Evolutionary conservation across 2,797 vertebrate species (phyloP).

Genomic region (Protonibea diacanthus): DNA sequence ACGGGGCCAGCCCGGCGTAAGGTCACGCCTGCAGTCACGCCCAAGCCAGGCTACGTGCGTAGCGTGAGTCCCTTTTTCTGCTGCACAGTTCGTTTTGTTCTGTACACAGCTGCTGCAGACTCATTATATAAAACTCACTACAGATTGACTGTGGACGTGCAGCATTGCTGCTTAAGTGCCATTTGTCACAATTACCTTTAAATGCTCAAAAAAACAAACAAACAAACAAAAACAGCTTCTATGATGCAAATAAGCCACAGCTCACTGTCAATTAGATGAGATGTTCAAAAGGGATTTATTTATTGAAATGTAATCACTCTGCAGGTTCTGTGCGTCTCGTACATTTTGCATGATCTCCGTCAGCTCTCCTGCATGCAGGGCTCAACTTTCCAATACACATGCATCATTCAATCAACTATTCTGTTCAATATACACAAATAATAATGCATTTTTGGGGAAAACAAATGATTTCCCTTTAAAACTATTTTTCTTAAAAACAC

Average conservation of each 20-base stretch:
- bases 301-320: slow-evolving; percentile 60
- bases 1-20: background rate
- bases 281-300: slow-evolving; percentile 42
- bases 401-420: slow-evolving; percentile 18
- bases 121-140: background rate
- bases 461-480: slow-evolving; percentile 23
- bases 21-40: slow-evolving; percentile 10
- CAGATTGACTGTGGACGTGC: background rate
- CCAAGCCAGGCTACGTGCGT: slow-evolving; percentile 54
- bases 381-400: slow-evolving; percentile 11
- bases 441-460: slow-evolving; percentile 50
- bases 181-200: background rate
- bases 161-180: background rate
- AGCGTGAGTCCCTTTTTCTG: background rate
- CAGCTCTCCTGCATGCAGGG: slow-evolving; percentile 30
- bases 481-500: slow-evolving; percentile 38
- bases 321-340: slow-evolving; percentile 39
- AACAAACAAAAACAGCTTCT: background rate
- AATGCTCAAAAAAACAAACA: too few relatives aligned
- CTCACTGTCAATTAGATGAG: background rate
- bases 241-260: background rate
- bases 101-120: slow-evolving; percentile 22
- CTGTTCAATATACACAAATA: slow-evolving; percentile 61
- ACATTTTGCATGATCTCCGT: slow-evolving; percentile 21
- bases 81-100: slow-evolving; percentile 41